phyloP scores from a whole-genome alignment of 1,140 invertebrate genomes.

The Campodea augens region DNA sequence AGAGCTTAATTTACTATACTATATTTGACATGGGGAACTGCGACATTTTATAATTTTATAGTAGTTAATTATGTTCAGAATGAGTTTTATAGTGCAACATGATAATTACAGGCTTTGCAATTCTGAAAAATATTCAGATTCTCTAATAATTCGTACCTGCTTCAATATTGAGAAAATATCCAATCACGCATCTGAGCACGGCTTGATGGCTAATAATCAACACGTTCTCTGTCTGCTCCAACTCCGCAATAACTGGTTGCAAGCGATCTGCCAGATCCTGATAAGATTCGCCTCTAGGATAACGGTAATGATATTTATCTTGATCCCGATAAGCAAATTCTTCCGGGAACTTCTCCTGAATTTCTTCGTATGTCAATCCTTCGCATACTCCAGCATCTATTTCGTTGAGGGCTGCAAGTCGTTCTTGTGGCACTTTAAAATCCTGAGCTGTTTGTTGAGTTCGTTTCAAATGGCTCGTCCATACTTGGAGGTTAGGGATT shows the following conservation, averaged over 20 bases:
- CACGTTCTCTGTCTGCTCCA: slow-evolving; percentile 68
- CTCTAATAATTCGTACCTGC: too few relatives aligned
- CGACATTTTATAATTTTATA: too few relatives aligned
- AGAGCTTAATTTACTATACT: too few relatives aligned
- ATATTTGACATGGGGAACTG: too few relatives aligned
- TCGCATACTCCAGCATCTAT: slow-evolving; percentile 85
- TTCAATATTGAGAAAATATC: too few relatives aligned
- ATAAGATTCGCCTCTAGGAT: slow-evolving; percentile 80
- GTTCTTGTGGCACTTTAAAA: slow-evolving; percentile 59
- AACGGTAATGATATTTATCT: slow-evolving; percentile 80
- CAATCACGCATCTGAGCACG: slow-evolving; percentile 72
- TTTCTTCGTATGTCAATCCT: slow-evolving; percentile 81
- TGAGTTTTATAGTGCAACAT: too few relatives aligned
- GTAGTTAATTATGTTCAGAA: too few relatives aligned
- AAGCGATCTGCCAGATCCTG: slow-evolving; percentile 69
- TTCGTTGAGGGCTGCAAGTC: slow-evolving; percentile 65
- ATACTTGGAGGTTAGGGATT: slow-evolving; percentile 50
- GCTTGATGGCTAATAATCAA: slow-evolving; percentile 81
- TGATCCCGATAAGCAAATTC: slow-evolving; percentile 80
- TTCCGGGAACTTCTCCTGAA: slow-evolving; percentile 68
- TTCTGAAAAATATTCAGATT: too few relatives aligned
- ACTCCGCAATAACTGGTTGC: slow-evolving; percentile 53
- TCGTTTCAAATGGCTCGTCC: slow-evolving; percentile 67
- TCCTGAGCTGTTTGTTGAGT: slow-evolving; percentile 69
- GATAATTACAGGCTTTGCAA: too few relatives aligned